Base-by-base conservation (phyloP, 2,888 invertebrate genomes). In the Oligia latruncula region DNA sequence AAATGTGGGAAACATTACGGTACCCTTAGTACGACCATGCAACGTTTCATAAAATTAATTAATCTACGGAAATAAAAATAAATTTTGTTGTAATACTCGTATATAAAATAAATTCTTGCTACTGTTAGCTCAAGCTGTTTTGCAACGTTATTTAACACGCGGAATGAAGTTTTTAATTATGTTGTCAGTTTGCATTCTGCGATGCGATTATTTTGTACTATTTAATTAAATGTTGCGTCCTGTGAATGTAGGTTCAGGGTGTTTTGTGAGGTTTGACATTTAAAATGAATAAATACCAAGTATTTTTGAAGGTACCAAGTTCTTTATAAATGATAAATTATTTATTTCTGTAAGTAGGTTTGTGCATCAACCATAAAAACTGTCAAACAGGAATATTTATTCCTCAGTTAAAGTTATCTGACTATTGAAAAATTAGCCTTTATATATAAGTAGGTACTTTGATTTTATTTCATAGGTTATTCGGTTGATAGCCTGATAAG, bases 111-210 rank as follows among this genome's bases (percentile, higher is more conserved):
- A 73, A 80, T 64, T 62, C 55, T 65, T 60, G 68, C 43, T 52
- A 35, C 71, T 67, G 71, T 43, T 80, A 43, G 9, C 52, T n/a
- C 67, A 65, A 71, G 81, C 74, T 80, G 75, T 62, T 62, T 83
- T 35, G 49, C 62, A 58, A 49, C 70, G 71, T 80, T 67, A 79
- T 68, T 71, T 78, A 84, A 64, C 74, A 40, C 74, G 35, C 46
- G 65, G 29, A 71, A 64, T 71, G 35, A 35, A 75, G 71, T 82
- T 84, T 86, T 82, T 85, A 84, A 84, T 84, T 78, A 85, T 71
- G 60, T 78, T 80, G 85, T 83, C 84, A 74, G 80, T 65, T 71
- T 52, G 71, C 13, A n/a, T 67, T 66, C 66, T 40, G 58, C 65
- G 23, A 71, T 71, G 62, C 52, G 66, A 64, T 85, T 71, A 67